Percentiles rank a stretch among this genome's conserved stretches.
phyloP scores from a whole-genome alignment of 2,888 invertebrate genomes.

The Bellardia bayeri region DNA sequence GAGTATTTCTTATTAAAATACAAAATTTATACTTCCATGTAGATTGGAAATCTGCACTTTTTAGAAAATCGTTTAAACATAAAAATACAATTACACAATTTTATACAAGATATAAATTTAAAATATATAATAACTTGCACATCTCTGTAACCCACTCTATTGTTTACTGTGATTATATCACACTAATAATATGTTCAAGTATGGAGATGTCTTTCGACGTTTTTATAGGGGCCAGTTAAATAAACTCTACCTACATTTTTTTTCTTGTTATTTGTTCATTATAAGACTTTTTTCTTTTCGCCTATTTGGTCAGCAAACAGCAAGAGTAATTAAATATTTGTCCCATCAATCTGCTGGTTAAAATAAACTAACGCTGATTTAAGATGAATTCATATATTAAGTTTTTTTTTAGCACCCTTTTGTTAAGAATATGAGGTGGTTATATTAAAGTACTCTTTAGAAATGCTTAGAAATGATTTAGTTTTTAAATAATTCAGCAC shows the following conservation, averaged over 20 bases:
- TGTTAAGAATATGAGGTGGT: too few relatives aligned
- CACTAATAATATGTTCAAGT: constrained; percentile 14
- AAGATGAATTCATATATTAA: not conserved
- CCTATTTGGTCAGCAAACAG: constrained; percentile 23
- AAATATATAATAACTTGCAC: not conserved
- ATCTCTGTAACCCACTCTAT: not conserved
- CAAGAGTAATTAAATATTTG: constrained; percentile 11
- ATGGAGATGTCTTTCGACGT: not conserved
- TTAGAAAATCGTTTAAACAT: too few relatives aligned
- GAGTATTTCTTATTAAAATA: too few relatives aligned
- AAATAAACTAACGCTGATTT: not conserved
- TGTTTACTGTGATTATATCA: constrained; percentile 67
- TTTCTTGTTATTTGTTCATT: not conserved
- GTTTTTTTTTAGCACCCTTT: not conserved
- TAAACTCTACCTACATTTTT: constrained; percentile 24
- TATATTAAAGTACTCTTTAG: too few relatives aligned
- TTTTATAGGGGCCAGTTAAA: constrained; percentile 51
- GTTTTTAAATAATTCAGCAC: too few relatives aligned
- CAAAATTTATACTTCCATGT: too few relatives aligned
- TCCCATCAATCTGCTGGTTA: constrained; percentile 35
- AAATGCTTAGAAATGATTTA: too few relatives aligned
- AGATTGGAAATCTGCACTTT: too few relatives aligned
- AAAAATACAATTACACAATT: not conserved
- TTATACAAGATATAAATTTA: not conserved
- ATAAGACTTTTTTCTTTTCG: not conserved